Evolutionary conservation across 2,888 invertebrate species (phyloP), one percentile per base, ranked within the genome.

Genomic region (Drosophila neutralis): DNA sequence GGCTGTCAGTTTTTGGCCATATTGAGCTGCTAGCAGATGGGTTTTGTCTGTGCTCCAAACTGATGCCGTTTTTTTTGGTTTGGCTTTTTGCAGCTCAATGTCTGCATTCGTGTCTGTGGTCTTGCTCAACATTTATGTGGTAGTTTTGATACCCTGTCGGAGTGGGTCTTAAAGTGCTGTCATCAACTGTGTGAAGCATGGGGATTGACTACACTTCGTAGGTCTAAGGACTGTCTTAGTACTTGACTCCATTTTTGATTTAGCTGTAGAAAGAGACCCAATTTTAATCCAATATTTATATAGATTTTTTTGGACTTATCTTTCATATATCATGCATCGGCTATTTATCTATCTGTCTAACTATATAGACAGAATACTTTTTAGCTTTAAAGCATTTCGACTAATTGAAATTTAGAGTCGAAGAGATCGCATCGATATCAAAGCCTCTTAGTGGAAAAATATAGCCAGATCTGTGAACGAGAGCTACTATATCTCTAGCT

Each of bases 101-200:
- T 82, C 69, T 53, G 78, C 65, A 59, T 49, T 64, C 60, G 65
- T 84, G 78, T 78, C 84, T 90, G 89, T 88, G 87, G 87, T 82
- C 71, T 78, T 89, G 87, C 89, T 80, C 69, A 86, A 87, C 87
- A 87, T 88, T 90, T 75, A 83, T 88, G 81, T 59, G 66, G 72
- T 71, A 73, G 82, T 74, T 78, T 59, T 65, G 1, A 27, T 56
- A 56, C 56, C 21, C 56, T 56, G 6, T 0, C 24, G 2, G n/a
- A 36, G 2, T 11, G 27, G 27, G 27, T 56, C 29, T n/a, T 5
- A 2, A 8, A n/a, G 7, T 29, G 27, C n/a, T 56, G 27, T 29
- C 27, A 13, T n/a, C 15, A 6, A 24, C 15, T 35, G 15, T 24
- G 53, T 10, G 10, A 24, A 4, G 8, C 21, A 52, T 7, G 0